Percentiles rank a stretch among this genome's conserved stretches.
phyloP scores from a whole-genome alignment of 2,797 vertebrate species.

The Parauchenoglanis ngamensis region DNA sequence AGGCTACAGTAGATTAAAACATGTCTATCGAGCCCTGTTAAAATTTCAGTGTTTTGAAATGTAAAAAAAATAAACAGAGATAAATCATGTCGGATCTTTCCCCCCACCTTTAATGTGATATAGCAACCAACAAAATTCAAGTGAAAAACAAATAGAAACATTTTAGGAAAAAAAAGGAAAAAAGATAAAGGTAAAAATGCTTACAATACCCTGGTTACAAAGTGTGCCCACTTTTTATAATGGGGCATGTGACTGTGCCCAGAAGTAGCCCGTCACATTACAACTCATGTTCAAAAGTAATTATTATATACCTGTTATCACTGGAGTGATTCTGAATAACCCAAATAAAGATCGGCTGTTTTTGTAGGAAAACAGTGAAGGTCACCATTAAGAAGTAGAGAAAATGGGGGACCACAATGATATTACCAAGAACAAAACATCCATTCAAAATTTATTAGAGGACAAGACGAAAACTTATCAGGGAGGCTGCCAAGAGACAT shows the following conservation, averaged over 20 bases:
- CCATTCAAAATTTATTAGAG: too few species aligned
- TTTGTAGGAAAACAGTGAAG: too few species aligned
- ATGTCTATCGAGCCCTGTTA: not conserved
- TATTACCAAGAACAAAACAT: too few species aligned
- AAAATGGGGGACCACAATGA: too few species aligned
- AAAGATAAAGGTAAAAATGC: not conserved
- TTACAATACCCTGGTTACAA: not conserved
- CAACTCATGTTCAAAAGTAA: not conserved
- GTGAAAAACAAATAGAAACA: not conserved
- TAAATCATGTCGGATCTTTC: not conserved
- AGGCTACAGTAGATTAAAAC: not conserved
- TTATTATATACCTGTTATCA: not conserved
- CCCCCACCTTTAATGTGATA: not conserved
- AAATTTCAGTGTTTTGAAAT: not conserved
- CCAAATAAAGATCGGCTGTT: too few species aligned
- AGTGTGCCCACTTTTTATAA: not conserved
- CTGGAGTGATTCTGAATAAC: not conserved
- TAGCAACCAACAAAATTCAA: not conserved
- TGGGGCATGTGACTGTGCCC: not conserved
- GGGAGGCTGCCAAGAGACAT: too few species aligned
- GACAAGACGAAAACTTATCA: too few species aligned
- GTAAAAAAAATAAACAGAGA: not conserved
- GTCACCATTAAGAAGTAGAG: too few species aligned
- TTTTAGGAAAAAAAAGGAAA: not conserved
- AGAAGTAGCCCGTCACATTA: not conserved